These are phyloP conservation scores for Notolepis coatsorum DNA, from an alignment of 2,797 vertebrate genomes.

Conservation along the genomic window DNA sequence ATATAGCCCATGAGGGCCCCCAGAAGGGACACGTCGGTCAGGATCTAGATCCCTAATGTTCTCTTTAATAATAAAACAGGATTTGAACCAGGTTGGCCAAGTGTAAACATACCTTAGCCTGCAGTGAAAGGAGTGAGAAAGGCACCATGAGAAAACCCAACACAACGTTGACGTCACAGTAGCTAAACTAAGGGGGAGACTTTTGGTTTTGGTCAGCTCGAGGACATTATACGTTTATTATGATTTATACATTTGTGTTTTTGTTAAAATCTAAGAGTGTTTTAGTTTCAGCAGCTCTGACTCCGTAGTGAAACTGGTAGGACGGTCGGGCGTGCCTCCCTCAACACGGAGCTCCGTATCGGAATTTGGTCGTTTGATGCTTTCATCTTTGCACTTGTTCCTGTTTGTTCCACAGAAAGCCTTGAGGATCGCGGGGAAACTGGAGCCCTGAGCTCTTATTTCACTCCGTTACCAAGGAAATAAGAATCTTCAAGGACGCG, in stretches of 20 bases:
- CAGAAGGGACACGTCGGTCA: constrained; percentile 7
- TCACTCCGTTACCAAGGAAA: constrained; percentile 40
- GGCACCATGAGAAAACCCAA: constrained; percentile 87
- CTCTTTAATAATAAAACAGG: constrained; percentile 65
- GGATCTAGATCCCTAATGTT: constrained; percentile 41
- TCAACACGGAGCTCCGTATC: constrained; percentile 22
- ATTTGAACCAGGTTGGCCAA: constrained; percentile 66
- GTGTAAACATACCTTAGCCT: constrained; percentile 79
- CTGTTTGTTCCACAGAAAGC: too few species aligned
- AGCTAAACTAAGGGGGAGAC: constrained; percentile 40
- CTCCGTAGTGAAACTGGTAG: too few species aligned
- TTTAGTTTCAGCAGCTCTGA: too few species aligned
- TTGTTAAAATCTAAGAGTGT: too few species aligned
- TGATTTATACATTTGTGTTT: background rate
- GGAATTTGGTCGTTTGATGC: constrained; percentile 51
- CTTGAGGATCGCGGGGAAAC: too few species aligned
- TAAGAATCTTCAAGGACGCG: constrained; percentile 19
- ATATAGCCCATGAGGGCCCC: background rate
- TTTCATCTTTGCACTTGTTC: constrained; percentile 3
- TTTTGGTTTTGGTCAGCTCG: constrained; percentile 83
- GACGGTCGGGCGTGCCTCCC: constrained; percentile 13
- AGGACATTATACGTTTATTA: constrained; percentile 40
- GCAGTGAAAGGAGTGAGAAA: constrained; percentile 81
- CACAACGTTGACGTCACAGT: constrained; percentile 72
- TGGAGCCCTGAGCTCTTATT: constrained; percentile 33